Evolutionary conservation across 2,113 vertebrate genomes (phyloP).

Genomic region (Saguinus midas): DNA sequence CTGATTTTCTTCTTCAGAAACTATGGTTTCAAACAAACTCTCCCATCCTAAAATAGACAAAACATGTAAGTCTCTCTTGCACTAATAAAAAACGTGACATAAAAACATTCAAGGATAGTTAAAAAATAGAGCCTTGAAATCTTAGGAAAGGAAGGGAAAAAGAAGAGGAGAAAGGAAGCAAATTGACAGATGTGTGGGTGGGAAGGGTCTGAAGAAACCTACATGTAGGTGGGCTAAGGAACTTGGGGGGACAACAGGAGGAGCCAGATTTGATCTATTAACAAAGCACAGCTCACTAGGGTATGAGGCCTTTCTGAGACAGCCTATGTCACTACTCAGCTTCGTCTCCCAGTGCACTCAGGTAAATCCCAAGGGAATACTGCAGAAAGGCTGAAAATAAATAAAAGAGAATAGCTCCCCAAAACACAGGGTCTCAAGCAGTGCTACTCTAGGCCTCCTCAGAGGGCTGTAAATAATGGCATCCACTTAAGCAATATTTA

Average conservation of each 20-base stretch:
- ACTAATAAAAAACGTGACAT: slow-evolving; percentile 30
- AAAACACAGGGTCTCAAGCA: not conserved
- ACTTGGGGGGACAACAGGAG: not conserved
- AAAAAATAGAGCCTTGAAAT: not conserved
- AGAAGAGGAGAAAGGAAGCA: not conserved
- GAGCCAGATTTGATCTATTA: not conserved
- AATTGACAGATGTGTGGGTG: not conserved
- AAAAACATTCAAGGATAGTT: not conserved
- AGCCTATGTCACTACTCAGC: not conserved
- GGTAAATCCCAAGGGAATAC: not conserved
- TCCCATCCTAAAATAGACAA: slow-evolving; percentile 70
- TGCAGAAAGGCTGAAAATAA: not conserved
- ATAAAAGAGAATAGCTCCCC: not conserved
- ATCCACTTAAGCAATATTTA: not conserved
- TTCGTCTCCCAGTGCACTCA: not conserved
- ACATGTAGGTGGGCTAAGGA: not conserved
- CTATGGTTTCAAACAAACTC: slow-evolving; percentile 49
- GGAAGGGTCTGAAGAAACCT: not conserved
- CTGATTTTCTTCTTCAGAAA: slow-evolving; percentile 60
- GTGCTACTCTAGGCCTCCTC: not conserved
- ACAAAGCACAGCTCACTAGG: not conserved
- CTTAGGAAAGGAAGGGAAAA: not conserved
- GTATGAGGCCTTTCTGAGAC: not conserved
- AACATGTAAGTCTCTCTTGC: slow-evolving; percentile 20
- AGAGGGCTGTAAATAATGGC: not conserved